phyloP scores from a whole-genome alignment of 2,113 vertebrate species.

The Glareola pratincola region DNA sequence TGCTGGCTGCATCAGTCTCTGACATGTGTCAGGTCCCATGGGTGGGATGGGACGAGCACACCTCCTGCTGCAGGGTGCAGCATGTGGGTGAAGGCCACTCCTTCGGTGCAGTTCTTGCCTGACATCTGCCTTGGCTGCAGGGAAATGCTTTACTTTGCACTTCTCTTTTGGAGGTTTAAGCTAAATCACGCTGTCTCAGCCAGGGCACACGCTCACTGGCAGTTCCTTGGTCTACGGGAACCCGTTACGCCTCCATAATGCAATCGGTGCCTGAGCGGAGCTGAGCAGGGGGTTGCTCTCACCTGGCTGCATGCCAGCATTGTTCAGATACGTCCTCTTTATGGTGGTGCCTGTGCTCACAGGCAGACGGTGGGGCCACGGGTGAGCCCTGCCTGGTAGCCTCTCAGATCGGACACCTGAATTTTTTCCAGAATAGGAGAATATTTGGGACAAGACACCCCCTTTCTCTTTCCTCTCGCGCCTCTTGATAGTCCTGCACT shows the following conservation, averaged over 20 bases:
- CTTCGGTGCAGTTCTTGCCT: fast-evolving
- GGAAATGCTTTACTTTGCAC: neutral
- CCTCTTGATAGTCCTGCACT: neutral
- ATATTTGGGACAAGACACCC: neutral
- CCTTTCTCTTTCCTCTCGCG: neutral
- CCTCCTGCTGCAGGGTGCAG: neutral
- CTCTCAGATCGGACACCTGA: fast-evolving
- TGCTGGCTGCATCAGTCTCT: neutral
- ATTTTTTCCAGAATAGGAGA: neutral
- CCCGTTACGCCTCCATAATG: neutral
- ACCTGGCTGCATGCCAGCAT: neutral
- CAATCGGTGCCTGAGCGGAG: neutral
- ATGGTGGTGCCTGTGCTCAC: fast-evolving
- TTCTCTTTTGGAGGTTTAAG: neutral
- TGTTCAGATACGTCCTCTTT: neutral
- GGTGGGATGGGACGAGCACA: neutral
- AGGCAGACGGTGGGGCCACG: fast-evolving
- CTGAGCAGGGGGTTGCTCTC: neutral
- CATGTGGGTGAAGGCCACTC: neutral
- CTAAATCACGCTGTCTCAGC: neutral
- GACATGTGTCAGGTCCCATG: fast-evolving
- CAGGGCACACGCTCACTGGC: neutral
- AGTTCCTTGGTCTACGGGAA: neutral
- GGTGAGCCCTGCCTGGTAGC: neutral
- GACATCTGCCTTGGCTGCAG: neutral